Base-by-base conservation (phyloP, 2,888 invertebrate species). In the Caenorhabditis sp. region DNA sequence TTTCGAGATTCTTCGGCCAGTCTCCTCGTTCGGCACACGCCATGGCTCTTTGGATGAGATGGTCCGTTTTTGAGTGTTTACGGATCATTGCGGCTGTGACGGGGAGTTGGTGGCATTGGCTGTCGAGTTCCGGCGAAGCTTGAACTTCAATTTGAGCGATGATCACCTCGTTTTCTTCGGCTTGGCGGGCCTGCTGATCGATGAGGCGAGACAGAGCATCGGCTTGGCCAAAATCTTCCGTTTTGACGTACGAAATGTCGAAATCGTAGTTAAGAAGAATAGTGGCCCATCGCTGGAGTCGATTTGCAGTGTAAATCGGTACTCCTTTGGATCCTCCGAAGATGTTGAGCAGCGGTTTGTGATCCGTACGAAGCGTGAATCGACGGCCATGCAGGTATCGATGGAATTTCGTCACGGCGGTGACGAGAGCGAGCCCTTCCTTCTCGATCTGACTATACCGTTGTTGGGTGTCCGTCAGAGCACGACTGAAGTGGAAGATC, bases 401-500 rank as follows among this genome's bases (percentile, higher is more conserved):
- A n/a, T n/a, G n/a, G n/a, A n/a, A n/a, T n/a, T n/a, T n/a, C n/a
- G n/a, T n/a, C n/a, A n/a, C n/a, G n/a, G n/a, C n/a, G n/a, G n/a
- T n/a, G n/a, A n/a, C n/a, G n/a, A n/a, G n/a, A n/a, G n/a, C n/a
- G n/a, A n/a, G n/a, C n/a, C n/a, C 73, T 43, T 78, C 78, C 43
- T 78, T 74, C 53, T 73, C 78, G 24, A 74, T 70, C 37, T 78
- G 78, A 7, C 46, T 22, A 48, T 78, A 78, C 8, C 58, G 37
- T 20, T 30, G 26, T 46, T 78, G 56, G 5, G 77, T 32, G 2
- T 11, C 45, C 9, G 58, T 66, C 37, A 78, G 32, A 30, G 52
- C 22, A 27, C 56, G 20, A 0, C 59, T 32, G 5, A 39, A 52
- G 39, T 78, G 74, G 0, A 22, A 22, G n/a, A 78, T 32, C 11